Evolutionary conservation across 2,113 vertebrate genomes (phyloP), one percentile per base, ranked within the genome.

Genomic region (Microcebus murinus): DNA sequence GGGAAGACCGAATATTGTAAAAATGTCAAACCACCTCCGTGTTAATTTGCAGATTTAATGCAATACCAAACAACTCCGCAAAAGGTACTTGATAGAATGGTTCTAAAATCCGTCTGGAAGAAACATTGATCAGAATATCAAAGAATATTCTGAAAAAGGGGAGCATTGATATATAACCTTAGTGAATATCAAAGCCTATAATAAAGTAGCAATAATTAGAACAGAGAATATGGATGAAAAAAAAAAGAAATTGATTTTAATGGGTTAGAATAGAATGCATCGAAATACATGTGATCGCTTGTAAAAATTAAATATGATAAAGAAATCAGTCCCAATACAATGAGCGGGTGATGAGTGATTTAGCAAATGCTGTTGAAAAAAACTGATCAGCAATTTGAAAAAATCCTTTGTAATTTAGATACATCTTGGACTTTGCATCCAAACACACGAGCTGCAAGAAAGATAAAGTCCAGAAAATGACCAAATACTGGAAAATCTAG

Each of bases 21-120:
- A 98, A 95, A 90, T 48, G 96, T 96, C 97, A 97, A 68, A 34
- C 93, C 39, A 39, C 96, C 95, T 97, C 95, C 39, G 42, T 27
- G 96, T 89, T 97, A 95, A 97, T 98, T 93, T 97, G 97, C 83
- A 95, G 94, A 95, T 97, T 97, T 93, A 97, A 97, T 61, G 80
- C 94, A 68, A 91, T 94, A 87, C 52, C 91, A 84, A 89, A 96
- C 79, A 86, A 31, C 77, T 55, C 79, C 52, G 71, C 90, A 70
- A 86, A 76, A 77, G 70, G 50, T 85, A 88, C 77, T 63, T 48
- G 92, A 94, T 88, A 83, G 88, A 96, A 73, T 42, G 87, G 45
- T 39, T 79, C 85, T 91, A 76, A 94, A 92, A 94, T 82, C 87
- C 57, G 34, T 71, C 42, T 45, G 67, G 77, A 50, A 68, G 87